Percentiles rank a stretch among this genome's conserved stretches.
Conservation (phyloP, 1,140 invertebrate species). For the Trinorchestia longiramus region DNA sequence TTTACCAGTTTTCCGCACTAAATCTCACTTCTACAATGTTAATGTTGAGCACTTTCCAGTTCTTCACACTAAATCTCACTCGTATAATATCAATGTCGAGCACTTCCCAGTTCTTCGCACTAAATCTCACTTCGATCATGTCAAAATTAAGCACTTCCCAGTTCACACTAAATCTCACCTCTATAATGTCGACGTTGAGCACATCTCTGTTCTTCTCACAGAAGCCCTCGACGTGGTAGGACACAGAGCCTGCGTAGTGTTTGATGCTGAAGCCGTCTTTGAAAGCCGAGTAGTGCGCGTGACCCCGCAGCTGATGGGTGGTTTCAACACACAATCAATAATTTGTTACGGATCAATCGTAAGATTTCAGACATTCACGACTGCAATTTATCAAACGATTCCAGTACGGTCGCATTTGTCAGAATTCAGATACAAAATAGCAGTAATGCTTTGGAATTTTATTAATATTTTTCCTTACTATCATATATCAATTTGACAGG, state of each 20-base stretch:
- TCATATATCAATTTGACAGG: neutral
- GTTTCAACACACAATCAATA: neutral
- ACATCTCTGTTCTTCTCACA: conserved; percentile 84
- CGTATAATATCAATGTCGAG: neutral
- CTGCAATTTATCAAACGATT: neutral
- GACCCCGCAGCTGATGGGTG: conserved; percentile 69
- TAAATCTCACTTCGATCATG: neutral
- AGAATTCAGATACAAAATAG: neutral
- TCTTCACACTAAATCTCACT: neutral
- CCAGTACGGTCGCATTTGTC: neutral
- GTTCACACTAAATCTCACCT: conserved; percentile 71
- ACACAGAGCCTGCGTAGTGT: conserved; percentile 83
- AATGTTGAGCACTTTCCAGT: neutral
- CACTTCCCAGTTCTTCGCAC: neutral
- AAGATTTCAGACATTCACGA: neutral
- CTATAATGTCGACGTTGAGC: conserved; percentile 80
- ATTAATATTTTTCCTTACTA: neutral
- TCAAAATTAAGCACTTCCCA: neutral
- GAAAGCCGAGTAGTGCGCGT: conserved; percentile 77
- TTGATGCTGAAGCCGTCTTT: conserved; percentile 78
- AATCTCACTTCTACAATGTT: neutral
- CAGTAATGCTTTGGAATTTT: neutral
- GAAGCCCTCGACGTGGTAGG: conserved; percentile 80
- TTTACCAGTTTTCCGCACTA: neutral
- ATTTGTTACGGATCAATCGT: neutral